A percentile compares a stretch with the other conserved stretches of the same genome.
Evolutionary conservation across 2,888 invertebrate species (phyloP).

Genomic region (Papilio protenor): DNA sequence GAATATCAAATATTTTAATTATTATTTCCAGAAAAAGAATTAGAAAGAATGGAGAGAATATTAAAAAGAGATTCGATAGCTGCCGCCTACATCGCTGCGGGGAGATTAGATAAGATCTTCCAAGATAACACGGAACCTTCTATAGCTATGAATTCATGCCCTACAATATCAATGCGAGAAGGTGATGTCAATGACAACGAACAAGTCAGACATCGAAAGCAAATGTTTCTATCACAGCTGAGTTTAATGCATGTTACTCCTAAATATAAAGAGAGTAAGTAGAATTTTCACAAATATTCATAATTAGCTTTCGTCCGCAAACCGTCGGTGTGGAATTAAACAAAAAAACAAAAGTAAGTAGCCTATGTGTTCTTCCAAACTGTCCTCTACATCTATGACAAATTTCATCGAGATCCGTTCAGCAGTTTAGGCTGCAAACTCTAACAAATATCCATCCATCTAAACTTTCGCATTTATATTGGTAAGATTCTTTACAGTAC

Average conservation of each 20-base stretch:
- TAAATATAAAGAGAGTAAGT: conserved; percentile 84
- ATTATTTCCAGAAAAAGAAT: conserved; percentile 75
- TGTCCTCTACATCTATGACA: no score
- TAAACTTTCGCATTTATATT: no score
- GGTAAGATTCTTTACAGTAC: no score
- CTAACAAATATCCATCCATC: no score
- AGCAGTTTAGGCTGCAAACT: no score
- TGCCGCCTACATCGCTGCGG: conserved; percentile 75
- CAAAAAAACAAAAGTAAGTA: no score
- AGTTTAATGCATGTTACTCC: conserved; percentile 83
- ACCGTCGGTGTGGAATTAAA: no score
- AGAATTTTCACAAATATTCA: neutral
- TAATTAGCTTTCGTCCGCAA: neutral
- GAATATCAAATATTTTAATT: neutral
- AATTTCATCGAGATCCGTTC: no score
- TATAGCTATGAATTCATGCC: neutral
- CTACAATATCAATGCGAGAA: neutral
- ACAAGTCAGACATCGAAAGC: conserved; percentile 75
- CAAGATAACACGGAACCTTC: conserved; percentile 62
- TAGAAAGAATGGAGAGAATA: conserved; percentile 85
- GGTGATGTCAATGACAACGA: conserved; percentile 49
- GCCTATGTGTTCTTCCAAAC: no score
- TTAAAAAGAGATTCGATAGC: conserved; percentile 79
- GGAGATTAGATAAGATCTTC: conserved; percentile 62
- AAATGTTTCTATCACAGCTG: conserved; percentile 84